These are phyloP conservation scores for Anguilla anguilla DNA, from an alignment of 2,797 vertebrate species.

Conservation along the genomic window DNA sequence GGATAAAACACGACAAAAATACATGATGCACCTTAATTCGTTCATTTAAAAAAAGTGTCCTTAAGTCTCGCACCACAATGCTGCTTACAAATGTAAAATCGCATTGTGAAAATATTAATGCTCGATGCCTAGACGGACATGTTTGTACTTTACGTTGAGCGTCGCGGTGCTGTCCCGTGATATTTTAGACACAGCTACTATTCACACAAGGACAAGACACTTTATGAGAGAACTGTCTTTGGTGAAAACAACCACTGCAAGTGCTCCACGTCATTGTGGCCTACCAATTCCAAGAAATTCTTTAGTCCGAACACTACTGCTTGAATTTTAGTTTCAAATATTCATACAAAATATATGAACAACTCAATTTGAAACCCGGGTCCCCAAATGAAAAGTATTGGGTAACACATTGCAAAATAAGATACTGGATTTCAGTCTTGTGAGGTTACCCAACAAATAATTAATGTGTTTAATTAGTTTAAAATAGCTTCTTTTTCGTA, in stretches of 20 bases:
- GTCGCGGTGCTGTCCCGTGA: not conserved
- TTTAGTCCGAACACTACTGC: not conserved
- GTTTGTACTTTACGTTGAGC: not conserved
- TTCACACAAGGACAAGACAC: not conserved
- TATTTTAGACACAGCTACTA: not conserved
- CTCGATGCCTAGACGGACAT: not conserved
- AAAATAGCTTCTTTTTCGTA: constrained; percentile 13
- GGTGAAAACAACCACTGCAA: not conserved
- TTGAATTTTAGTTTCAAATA: not conserved
- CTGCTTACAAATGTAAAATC: not conserved
- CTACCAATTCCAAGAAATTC: not conserved
- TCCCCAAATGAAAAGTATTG: not conserved
- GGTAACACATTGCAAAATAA: not conserved
- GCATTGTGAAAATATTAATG: not conserved
- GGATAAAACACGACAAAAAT: not conserved
- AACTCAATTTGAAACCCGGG: not conserved
- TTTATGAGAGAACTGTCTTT: not conserved
- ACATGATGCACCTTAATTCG: too few relatives aligned
- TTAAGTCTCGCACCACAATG: too few relatives aligned
- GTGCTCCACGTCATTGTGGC: not conserved
- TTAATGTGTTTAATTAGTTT: constrained; percentile 5
- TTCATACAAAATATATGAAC: not conserved
- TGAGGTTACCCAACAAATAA: not conserved
- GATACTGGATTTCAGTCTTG: not conserved
- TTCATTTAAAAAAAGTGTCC: too few relatives aligned